These are phyloP conservation scores for Actenoides lindsayi DNA, from an alignment of 2,113 vertebrate species.

Conservation along the genomic window DNA sequence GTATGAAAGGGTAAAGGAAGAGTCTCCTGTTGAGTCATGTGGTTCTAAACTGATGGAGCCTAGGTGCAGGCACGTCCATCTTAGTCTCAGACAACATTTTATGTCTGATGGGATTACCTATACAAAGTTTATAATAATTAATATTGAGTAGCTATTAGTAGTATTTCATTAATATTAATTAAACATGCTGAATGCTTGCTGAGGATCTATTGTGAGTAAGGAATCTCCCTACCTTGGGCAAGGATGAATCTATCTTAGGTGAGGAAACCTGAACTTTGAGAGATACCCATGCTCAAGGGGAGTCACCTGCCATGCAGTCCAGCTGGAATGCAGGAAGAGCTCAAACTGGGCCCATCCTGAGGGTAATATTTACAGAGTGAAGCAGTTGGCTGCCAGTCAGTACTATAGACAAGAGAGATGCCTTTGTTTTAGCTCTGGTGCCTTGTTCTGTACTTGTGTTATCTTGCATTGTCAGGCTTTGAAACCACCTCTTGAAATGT, in stretches of 20 bases:
- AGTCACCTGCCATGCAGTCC: neutral
- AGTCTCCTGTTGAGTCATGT: neutral
- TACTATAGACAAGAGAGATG: neutral
- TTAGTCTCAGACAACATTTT: neutral
- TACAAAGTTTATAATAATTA: neutral
- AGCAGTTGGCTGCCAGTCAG: neutral
- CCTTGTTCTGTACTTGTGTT: neutral
- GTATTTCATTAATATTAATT: neutral
- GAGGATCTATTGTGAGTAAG: neutral
- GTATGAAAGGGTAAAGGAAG: neutral
- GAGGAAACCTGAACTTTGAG: neutral
- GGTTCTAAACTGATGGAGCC: neutral
- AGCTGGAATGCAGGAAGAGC: neutral
- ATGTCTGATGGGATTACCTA: neutral
- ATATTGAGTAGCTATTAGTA: neutral
- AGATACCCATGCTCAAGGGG: neutral
- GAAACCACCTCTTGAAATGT: neutral
- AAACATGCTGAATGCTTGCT: neutral
- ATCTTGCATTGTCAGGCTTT: neutral
- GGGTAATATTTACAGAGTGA: neutral
- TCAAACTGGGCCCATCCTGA: neutral
- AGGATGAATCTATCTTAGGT: neutral
- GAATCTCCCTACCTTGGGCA: neutral
- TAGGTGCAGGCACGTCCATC: neutral
- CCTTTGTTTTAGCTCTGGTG: neutral